Evolutionary conservation across 2,797 vertebrate species (phyloP), one percentile per base, ranked within the genome.

Genomic region (Danio choprae): DNA sequence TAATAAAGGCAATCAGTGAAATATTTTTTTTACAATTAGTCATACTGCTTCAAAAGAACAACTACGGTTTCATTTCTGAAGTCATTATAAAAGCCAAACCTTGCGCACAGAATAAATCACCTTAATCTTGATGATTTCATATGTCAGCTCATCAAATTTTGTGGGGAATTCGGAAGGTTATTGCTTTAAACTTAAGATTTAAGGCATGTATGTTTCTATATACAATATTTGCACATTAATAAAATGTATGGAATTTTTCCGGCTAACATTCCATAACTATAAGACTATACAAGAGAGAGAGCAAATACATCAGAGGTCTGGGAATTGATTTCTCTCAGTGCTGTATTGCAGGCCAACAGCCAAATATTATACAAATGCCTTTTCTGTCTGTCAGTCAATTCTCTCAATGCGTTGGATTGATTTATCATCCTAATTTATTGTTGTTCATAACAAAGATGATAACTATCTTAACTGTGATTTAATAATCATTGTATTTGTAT

Each of bases 361-460:
- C 75, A 68, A 68, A 77, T 56, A 58, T 58, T n/a, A 40, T 44
- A 48, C n/a, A 58, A 48, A 48, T 58, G n/a, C 7, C 53, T 41
- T 48, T 20, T 48, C 22, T 20, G 16, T 58, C 41, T 76, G 50
- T 77, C 74, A n/a, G 10, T 77, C 50, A 58, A 7, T n/a, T 46
- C 18, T 29, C 12, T 59, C 20, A 8, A 29, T 59, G 53, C 36
- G 5, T 59, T 56, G 2, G 2, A 67, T n/a, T 46, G 6, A 77
- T 29, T 43, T 77, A 46, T 18, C 10, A 46, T 7, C 20, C 18
- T 16, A n/a, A 56, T 43, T 51, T 63, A 18, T 20, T 18, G 0
- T 1, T 1, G 8, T 44, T 67, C 16, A 18, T 3, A 69, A 10
- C 16, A 38, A 38, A 29, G 67, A 50, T 1, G 11, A 58, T 29